A percentile compares a stretch with the other conserved stretches of the same genome.
Conservation (phyloP, 2,797 vertebrate genomes). For the Hirundo rustica region DNA sequence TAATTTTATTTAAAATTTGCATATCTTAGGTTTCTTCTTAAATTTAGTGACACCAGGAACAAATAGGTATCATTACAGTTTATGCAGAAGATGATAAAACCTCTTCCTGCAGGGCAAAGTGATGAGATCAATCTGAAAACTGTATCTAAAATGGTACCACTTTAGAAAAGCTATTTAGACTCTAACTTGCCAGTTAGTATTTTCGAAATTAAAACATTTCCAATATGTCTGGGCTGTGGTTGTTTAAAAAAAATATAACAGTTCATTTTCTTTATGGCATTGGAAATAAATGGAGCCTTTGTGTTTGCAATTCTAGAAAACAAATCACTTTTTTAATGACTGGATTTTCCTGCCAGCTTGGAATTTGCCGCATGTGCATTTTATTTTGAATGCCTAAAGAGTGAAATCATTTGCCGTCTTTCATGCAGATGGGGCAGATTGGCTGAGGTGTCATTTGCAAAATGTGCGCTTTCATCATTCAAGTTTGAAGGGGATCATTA, state of each 20-base stretch:
- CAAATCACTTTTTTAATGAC: constrained; percentile 75
- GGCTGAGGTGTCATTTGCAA: constrained; percentile 56
- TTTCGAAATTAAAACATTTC: constrained; percentile 68
- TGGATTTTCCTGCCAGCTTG: constrained; percentile 67
- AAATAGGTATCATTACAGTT: not conserved
- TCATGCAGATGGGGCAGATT: constrained; percentile 19
- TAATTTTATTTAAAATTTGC: constrained; percentile 44
- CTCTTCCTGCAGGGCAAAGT: not conserved
- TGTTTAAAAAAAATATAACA: constrained; percentile 59
- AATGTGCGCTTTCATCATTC: constrained; percentile 16
- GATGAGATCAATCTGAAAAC: constrained; percentile 37
- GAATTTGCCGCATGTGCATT: constrained; percentile 64
- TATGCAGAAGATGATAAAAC: constrained; percentile 3
- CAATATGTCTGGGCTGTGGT: constrained; percentile 49
- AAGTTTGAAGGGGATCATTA: not conserved
- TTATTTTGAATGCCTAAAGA: constrained; percentile 65
- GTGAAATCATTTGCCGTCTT: constrained; percentile 29
- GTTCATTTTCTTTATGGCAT: constrained; percentile 67
- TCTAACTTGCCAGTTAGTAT: constrained; percentile 63
- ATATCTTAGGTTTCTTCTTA: not conserved
- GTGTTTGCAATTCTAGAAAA: constrained; percentile 64
- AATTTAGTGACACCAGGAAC: not conserved
- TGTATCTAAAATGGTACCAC: constrained; percentile 44
- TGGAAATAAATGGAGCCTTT: constrained; percentile 63
- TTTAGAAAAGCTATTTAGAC: constrained; percentile 65